These are phyloP conservation scores for Pteropus alecto DNA, from an alignment of 2,113 vertebrate genomes.

Conservation along the genomic window DNA sequence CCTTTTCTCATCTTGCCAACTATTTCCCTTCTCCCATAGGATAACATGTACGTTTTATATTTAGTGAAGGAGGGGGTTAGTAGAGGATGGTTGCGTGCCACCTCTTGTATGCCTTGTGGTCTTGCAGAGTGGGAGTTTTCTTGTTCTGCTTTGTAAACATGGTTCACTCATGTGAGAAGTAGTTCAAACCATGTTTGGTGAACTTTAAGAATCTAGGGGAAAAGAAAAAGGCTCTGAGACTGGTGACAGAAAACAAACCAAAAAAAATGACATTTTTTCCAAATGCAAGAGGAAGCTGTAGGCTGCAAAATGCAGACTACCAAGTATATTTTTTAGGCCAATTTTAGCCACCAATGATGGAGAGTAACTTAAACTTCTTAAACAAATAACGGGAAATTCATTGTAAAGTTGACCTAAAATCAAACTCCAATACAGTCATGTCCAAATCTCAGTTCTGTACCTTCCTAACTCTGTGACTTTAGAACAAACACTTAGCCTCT, in stretches of 20 bases:
- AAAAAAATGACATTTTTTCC: constrained; percentile 11
- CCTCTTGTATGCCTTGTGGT: not conserved
- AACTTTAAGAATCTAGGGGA: not conserved
- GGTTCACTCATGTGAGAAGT: not conserved
- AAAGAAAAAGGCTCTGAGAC: not conserved
- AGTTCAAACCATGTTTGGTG: not conserved
- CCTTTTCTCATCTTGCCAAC: not conserved
- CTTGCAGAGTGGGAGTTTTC: not conserved
- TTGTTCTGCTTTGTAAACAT: not conserved
- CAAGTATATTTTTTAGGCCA: not conserved
- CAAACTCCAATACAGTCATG: not conserved
- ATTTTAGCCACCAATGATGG: not conserved
- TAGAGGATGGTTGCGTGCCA: not conserved
- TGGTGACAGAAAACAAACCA: not conserved
- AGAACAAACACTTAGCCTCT: not conserved
- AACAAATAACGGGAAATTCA: not conserved
- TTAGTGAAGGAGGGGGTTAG: not conserved
- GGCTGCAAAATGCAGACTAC: not conserved
- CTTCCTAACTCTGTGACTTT: not conserved
- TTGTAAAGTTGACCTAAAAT: not conserved
- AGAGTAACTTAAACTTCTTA: not conserved
- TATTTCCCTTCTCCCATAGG: not conserved
- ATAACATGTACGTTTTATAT: not conserved
- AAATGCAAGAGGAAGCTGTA: not conserved
- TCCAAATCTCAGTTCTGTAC: not conserved